Conservation (phyloP, 2,888 invertebrate genomes). For the Catotricha subobsoleta region DNA sequence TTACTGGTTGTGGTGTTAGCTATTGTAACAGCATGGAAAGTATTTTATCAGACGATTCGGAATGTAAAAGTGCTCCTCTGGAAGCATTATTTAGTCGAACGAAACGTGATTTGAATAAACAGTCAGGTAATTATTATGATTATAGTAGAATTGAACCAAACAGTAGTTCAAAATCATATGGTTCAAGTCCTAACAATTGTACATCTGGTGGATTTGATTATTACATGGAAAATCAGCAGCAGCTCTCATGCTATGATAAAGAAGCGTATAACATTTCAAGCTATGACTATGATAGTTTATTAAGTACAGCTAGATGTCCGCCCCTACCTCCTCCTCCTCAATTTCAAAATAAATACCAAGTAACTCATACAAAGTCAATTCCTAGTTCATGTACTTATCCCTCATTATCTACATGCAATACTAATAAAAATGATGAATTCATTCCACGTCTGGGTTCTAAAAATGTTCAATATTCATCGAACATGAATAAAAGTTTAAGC, state of each 20-base stretch:
- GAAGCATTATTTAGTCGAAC: slow-evolving; percentile 46
- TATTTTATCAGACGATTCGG: slow-evolving; percentile 62
- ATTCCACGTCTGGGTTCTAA: slow-evolving; percentile 13
- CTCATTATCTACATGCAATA: slow-evolving; percentile 2
- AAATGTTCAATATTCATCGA: slow-evolving; percentile 25
- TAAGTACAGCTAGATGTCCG: slow-evolving; percentile 29
- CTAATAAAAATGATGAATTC: slow-evolving; percentile 3
- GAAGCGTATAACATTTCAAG: slow-evolving; percentile 7
- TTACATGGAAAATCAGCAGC: slow-evolving; percentile 26
- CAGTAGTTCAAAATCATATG: slow-evolving; percentile 39
- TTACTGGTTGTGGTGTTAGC: slow-evolving; percentile 36
- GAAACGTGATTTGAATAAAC: slow-evolving; percentile 25
- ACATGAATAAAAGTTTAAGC: slow-evolving; percentile 27
- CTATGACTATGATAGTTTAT: slow-evolving; percentile 9
- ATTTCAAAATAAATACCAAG: slow-evolving; percentile 1
- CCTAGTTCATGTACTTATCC: slow-evolving; percentile 9
- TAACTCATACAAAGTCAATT: not conserved
- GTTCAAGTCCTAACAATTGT: slow-evolving; percentile 37
- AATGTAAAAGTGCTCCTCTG: slow-evolving; percentile 59
- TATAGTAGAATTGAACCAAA: slow-evolving; percentile 13
- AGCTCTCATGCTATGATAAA: not conserved
- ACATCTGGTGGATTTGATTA: slow-evolving; percentile 36
- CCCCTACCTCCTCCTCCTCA: slow-evolving; percentile 14
- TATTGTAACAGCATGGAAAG: slow-evolving; percentile 67
- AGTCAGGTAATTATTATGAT: slow-evolving; percentile 13